These are phyloP conservation scores for Chlorodrepanis virens DNA, from an alignment of 2,113 vertebrate species.

Conservation along the genomic window DNA sequence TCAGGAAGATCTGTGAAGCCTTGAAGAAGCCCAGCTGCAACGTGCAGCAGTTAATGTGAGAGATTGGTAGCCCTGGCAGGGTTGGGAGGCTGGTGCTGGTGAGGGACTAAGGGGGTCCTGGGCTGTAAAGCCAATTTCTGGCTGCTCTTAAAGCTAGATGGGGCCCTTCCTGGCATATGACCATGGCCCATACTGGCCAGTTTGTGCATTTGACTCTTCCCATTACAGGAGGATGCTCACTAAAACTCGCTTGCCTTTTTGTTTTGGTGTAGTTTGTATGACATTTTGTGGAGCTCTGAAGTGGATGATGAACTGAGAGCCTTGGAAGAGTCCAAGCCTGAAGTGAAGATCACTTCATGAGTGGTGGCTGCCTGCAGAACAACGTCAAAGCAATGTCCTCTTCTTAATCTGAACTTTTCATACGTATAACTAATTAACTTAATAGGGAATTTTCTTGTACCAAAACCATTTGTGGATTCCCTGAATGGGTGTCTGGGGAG, in stretches of 20 bases:
- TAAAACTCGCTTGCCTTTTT: not conserved
- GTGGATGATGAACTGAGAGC: conserved; percentile 50
- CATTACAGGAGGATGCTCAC: not conserved
- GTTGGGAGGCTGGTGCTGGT: not conserved
- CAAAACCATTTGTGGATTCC: not conserved
- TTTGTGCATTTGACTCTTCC: not conserved
- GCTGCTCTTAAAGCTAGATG: not conserved
- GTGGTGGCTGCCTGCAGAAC: not conserved
- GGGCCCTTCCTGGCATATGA: not conserved
- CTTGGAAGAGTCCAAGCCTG: conserved; percentile 56
- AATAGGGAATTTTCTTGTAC: conserved; percentile 28
- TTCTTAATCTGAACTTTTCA: conserved; percentile 1
- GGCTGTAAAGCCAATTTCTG: not conserved
- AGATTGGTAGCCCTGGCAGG: not conserved
- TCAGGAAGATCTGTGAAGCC: conserved; percentile 69
- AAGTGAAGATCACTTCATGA: conserved; percentile 71
- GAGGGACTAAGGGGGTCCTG: not conserved
- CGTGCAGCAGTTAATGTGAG: conserved; percentile 71
- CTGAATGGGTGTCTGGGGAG: not conserved
- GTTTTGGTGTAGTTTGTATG: conserved; percentile 54
- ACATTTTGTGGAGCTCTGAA: conserved; percentile 63
- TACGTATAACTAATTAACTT: conserved; percentile 15
- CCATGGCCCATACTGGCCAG: not conserved
- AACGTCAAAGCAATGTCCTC: not conserved
- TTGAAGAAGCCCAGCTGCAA: conserved; percentile 62